A percentile compares a stretch with the other conserved stretches of the same genome.
phyloP scores from a whole-genome alignment of 2,888 invertebrate species.

The Phanerotoma sp. region DNA sequence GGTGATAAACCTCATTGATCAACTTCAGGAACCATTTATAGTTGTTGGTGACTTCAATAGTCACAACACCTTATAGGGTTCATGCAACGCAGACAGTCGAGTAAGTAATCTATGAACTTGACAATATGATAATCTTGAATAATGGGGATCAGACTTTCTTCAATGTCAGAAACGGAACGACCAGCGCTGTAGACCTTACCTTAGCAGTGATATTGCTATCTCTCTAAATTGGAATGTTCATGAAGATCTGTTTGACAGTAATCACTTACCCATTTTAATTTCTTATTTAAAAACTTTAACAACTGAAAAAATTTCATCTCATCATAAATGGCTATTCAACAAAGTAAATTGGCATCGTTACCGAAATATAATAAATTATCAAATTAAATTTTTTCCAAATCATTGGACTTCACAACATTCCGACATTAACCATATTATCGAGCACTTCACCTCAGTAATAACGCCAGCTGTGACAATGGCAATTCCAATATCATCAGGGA shows the following conservation, averaged over 20 bases:
- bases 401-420: not conserved
- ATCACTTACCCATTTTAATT: constrained; percentile 33
- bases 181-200: constrained; percentile 32
- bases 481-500: constrained; percentile 21
- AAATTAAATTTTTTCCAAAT: not conserved
- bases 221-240: constrained; percentile 18
- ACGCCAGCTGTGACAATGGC: constrained; percentile 18
- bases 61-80: constrained; percentile 31
- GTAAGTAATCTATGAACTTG: constrained; percentile 27
- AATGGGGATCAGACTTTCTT: constrained; percentile 29
- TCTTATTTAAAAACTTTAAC: not conserved
- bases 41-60: constrained; percentile 36
- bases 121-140: constrained; percentile 25
- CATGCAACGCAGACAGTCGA: constrained; percentile 16
- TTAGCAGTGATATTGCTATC: constrained; percentile 24
- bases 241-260: constrained; percentile 20
- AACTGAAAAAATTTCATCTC: not conserved
- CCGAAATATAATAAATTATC: constrained; percentile 5
- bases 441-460: constrained; percentile 18
- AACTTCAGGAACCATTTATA: constrained; percentile 33
- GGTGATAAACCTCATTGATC: constrained; percentile 19
- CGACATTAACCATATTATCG: constrained; percentile 24
- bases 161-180: constrained; percentile 16
- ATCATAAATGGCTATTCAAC: constrained; percentile 28
- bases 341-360: constrained; percentile 29